Base-by-base conservation (phyloP, 2,888 invertebrate species). In the Zonitis immaculata region DNA sequence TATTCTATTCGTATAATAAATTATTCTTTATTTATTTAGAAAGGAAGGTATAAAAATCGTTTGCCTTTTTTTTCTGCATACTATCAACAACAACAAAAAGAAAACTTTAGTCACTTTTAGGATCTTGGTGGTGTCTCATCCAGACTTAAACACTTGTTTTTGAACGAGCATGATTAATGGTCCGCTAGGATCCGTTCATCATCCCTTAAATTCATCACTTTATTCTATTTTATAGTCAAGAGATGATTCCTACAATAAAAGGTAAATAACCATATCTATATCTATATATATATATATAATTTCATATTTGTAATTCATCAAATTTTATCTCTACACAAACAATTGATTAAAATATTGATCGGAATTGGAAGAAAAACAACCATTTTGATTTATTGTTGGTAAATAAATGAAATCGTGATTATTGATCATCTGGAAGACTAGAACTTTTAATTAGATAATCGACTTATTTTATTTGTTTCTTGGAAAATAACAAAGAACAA, bases 81-180 rank as follows among this genome's bases (percentile, higher is more conserved):
- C n/a, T n/a, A n/a, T n/a, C n/a, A n/a, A 22, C 22, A 3, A 4
- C 22, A 22, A 5, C 22, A 22, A 16, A 63, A 57, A n/a, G n/a
- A 62, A 59, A 63, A 65, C 61, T 65, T 64, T 59, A 62, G 63
- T 63, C 63, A 57, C 18, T 64, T 65, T 60, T 61, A 50, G 54
- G 60, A 61, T 61, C 61, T 56, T 61, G 49, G 60, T 54, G 62
- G 64, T 64, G 64, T 65, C 66, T 62, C 57, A 47, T 54, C 51
- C 56, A 42, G 59, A 63, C 62, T 64, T 64, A 63, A 64, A 66
- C 65, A 65, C 65, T 66, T 66, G 66, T 65, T 66, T 65, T 61
- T 65, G 66, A 66, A 61, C 56, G 60, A 58, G 61, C 42, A 49
- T 65, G 65, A 66, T 66, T 65, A 65, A 66, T 66, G 65, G 54